Conservation (phyloP, 2,797 vertebrate species). For the Xenopus petersii region DNA sequence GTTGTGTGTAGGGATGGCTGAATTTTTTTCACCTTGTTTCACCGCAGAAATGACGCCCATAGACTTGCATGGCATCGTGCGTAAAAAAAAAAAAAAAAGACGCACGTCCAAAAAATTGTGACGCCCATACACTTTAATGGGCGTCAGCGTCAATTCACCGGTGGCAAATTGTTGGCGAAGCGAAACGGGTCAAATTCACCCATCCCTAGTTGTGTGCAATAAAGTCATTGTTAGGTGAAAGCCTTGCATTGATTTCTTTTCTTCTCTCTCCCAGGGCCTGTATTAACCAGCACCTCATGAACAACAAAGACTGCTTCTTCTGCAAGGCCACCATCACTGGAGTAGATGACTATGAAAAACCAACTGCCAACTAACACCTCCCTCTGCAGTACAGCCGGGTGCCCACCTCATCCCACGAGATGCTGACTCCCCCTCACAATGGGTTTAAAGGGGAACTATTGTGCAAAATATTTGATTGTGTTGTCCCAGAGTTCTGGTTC, state of each 20-base stretch:
- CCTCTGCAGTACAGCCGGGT: neutral
- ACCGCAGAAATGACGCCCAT: no score
- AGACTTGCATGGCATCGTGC: no score
- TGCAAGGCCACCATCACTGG: conserved; percentile 89
- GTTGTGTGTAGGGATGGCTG: no score
- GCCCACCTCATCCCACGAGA: neutral
- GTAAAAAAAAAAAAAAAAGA: no score
- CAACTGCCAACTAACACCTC: conserved; percentile 67
- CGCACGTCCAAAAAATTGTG: no score
- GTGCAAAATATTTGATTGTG: neutral
- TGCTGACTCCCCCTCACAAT: neutral
- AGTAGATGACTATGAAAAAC: conserved; percentile 91
- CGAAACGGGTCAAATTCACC: no score
- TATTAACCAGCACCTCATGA: conserved; percentile 98
- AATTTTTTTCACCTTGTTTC: no score
- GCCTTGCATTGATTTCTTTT: conserved; percentile 8
- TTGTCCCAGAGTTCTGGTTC: neutral
- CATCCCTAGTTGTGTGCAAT: no score
- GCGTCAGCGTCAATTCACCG: no score
- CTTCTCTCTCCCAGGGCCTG: conserved; percentile 75
- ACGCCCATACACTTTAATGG: no score
- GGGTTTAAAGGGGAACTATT: neutral
- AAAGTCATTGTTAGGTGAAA: no score
- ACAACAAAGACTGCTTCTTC: conserved; percentile 99
- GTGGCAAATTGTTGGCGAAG: no score